Evolutionary conservation across 1,140 invertebrate species (phyloP), one percentile per base, ranked within the genome.

Genomic region (Prorops nasuta): DNA sequence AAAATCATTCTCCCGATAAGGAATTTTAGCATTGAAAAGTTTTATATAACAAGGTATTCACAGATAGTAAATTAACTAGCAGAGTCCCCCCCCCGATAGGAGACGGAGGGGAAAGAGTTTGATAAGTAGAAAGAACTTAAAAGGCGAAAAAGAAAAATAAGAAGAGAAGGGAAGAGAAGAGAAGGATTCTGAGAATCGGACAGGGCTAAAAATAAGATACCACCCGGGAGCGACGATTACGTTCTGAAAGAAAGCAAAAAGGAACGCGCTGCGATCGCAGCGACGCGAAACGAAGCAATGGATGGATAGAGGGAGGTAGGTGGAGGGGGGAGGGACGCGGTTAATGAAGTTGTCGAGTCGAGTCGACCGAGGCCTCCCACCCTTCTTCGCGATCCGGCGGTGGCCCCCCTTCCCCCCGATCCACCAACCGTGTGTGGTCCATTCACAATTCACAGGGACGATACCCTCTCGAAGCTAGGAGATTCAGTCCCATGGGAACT

Each of bases 301-400:
- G 24, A 35, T 15, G 19, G 21, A 20, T 24, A 15, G 37, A 18
- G 12, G 3, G 19, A 36, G 8, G 3, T 16, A 35, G 12, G 34
- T 50, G 55, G 54, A 61, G 28, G 16, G 21, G 46, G 37, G 34
- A 19, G 17, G 14, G 17, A 52, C 22, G 36, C 28, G 65, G 66
- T 74, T 76, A 76, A 77, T 77, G 69, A 76, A 77, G 75, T 76
- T 74, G 74, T 76, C 72, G 69, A 69, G 71, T 72, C 60, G 71
- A 61, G 63, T 71, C 67, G 71, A 74, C 76, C 72, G 72, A 65
- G 64, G 66, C 41, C 59, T 54, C 16, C 43, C 22, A 10, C 20
- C 8, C 3, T 16, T 12, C 20, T 28, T n/a, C 6, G n/a, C n/a
- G n/a, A n/a, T n/a, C n/a, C n/a, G n/a, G 24, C 24, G 24, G 24